Base-by-base conservation (phyloP, 2,797 vertebrate genomes). In the Poecilia picta region DNA sequence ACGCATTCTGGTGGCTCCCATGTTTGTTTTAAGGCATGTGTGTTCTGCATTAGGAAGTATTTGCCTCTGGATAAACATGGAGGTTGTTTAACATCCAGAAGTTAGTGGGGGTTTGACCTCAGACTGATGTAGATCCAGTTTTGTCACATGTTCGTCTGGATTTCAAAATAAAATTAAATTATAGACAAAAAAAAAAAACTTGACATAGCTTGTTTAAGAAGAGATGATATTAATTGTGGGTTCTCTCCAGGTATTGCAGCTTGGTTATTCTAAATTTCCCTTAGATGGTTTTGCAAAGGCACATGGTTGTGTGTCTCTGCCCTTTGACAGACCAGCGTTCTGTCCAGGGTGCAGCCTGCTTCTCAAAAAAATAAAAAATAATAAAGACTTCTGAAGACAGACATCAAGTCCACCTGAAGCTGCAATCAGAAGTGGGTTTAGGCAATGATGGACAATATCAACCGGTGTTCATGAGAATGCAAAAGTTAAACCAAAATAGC, bases 11-110 rank as follows among this genome's bases (percentile, higher is more conserved):
- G 28, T 33, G 73, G 47, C 28, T 25, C 20, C 41, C 43, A 43
- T 66, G 74, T 45, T 45, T 68, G 57, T 46, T 83, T 62, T 55
- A 62, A 72, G 79, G 79, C 64, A 39, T 25, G n/a, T 73, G 77
- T 75, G 72, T 82, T 74, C 33, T 68, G 36, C 36, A 25, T 41
- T 68, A 41, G 18, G 23, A 53, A 39, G 12, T 12, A 12, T 2
- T 15, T 39, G 81, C 66, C 39, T 70, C 66, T 13, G n/a, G 25
- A 1, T 70, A 43, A 70, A 70, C 23, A 15, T n/a, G 1, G 23
- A 70, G 11, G 8, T 43, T 33, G 2, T 20, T 64, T 20, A 31
- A 31, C 28, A 13, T 28, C 12, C n/a, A 59, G n/a, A 59, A 59
- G 4, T 59, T 28, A 16, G 31, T 59, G 57, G n/a, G 31, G 1